These are phyloP conservation scores for Onychostoma macrolepis DNA, from an alignment of 2,113 vertebrate species.

Conservation along the genomic window DNA sequence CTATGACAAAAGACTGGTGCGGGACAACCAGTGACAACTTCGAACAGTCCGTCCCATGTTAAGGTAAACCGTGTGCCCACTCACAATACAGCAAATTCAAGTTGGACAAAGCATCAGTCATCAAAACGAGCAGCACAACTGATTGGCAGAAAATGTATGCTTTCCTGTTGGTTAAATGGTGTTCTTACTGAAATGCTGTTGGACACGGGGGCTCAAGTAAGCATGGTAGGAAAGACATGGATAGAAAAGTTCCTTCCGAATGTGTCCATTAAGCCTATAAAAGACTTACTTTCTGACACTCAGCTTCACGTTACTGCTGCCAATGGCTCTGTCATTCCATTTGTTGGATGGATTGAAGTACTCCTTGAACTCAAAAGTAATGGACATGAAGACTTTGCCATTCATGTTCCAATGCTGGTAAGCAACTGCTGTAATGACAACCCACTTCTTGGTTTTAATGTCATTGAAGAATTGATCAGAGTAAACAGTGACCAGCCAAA, in stretches of 20 bases:
- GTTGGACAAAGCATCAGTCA: background rate
- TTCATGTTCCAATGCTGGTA: slow-evolving; percentile 49
- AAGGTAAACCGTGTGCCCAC: background rate
- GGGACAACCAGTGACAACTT: slow-evolving; percentile 42
- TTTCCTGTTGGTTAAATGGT: slow-evolving; percentile 49
- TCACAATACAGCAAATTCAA: background rate
- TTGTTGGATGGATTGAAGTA: slow-evolving; percentile 54
- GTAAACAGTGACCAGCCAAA: background rate
- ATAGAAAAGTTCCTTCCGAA: slow-evolving; percentile 12
- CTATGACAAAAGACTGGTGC: slow-evolving; percentile 45
- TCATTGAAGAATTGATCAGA: slow-evolving; percentile 1
- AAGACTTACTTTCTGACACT: slow-evolving; percentile 38
- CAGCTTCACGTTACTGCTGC: slow-evolving; percentile 43
- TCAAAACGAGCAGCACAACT: slow-evolving; percentile 6
- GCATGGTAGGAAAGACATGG: slow-evolving; percentile 42
- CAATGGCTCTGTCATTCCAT: slow-evolving; percentile 54
- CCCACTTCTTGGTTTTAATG: background rate
- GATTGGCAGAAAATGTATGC: slow-evolving; percentile 49
- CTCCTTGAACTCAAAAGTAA: slow-evolving; percentile 45
- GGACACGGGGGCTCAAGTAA: slow-evolving; percentile 50
- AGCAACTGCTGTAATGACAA: slow-evolving; percentile 17
- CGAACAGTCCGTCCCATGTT: background rate
- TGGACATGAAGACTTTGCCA: slow-evolving; percentile 19
- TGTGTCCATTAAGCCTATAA: slow-evolving; percentile 6
- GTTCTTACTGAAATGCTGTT: slow-evolving; percentile 44